phyloP scores from a whole-genome alignment of 2,113 vertebrate genomes.

The Atherinomorus stipes region DNA sequence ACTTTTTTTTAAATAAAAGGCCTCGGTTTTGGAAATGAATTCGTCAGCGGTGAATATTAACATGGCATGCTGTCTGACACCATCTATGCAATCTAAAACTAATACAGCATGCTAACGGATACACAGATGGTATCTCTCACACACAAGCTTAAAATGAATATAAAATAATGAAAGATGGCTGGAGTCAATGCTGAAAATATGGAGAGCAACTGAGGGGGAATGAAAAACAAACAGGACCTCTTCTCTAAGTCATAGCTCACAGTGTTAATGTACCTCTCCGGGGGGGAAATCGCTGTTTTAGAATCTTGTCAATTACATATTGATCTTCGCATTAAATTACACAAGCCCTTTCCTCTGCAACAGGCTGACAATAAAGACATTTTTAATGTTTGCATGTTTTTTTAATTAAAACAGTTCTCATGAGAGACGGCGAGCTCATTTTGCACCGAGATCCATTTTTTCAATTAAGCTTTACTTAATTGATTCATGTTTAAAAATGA shows the following conservation, averaged over 20 bases:
- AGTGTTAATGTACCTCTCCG: slow-evolving; percentile 62
- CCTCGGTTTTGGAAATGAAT: slow-evolving; percentile 18
- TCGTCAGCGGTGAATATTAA: slow-evolving; percentile 34
- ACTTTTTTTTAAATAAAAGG: slow-evolving; percentile 3
- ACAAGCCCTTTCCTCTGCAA: slow-evolving; percentile 21
- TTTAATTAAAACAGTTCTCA: slow-evolving; percentile 69
- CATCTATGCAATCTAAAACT: slow-evolving; percentile 38
- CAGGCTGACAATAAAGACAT: slow-evolving; percentile 32
- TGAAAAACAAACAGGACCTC: slow-evolving; percentile 43
- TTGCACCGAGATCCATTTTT: slow-evolving; percentile 40
- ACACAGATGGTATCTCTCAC: background rate
- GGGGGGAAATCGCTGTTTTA: slow-evolving; percentile 67
- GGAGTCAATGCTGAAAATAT: slow-evolving; percentile 56
- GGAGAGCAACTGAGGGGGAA: slow-evolving; percentile 44
- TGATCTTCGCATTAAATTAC: slow-evolving; percentile 65
- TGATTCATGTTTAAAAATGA: slow-evolving; percentile 37
- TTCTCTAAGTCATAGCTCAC: slow-evolving; percentile 61
- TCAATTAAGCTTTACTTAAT: slow-evolving; percentile 41
- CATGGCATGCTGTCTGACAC: background rate
- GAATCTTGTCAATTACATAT: slow-evolving; percentile 68
- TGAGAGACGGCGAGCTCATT: slow-evolving; percentile 3
- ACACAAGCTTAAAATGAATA: background rate
- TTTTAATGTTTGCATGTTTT: slow-evolving; percentile 53
- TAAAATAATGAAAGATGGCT: slow-evolving; percentile 37
- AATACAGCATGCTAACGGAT: slow-evolving; percentile 9